These are phyloP conservation scores for Astreopora myriophthalma DNA, from an alignment of 64 coral and sea anemone species.

Conservation along the genomic window DNA sequence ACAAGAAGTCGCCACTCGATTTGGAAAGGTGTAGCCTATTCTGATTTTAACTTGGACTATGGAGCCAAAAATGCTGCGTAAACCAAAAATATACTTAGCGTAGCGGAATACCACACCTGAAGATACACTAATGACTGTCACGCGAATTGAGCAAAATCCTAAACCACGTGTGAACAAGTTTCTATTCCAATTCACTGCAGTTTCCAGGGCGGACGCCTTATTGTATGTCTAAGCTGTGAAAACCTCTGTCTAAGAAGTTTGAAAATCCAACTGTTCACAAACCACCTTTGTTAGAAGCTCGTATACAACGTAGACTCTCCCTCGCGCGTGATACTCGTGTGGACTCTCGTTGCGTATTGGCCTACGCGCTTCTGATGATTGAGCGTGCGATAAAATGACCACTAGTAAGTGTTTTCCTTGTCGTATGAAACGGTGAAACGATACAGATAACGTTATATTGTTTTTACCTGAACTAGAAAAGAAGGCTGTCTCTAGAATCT, in stretches of 20 bases:
- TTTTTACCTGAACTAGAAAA: conserved; percentile 7
- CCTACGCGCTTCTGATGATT: neutral
- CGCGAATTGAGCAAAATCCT: neutral
- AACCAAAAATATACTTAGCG: neutral
- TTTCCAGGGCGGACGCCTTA: neutral
- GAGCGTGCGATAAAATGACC: neutral
- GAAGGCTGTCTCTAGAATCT: neutral
- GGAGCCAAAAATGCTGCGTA: neutral
- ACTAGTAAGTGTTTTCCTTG: neutral
- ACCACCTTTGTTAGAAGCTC: too few species aligned
- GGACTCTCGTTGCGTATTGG: neutral
- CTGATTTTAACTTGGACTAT: neutral
- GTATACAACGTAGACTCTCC: too few species aligned
- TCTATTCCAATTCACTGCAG: neutral
- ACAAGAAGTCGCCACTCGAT: neutral
- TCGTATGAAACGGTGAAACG: neutral
- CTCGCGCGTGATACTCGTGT: neutral
- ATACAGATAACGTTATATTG: neutral
- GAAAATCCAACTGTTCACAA: neutral
- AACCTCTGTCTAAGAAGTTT: neutral
- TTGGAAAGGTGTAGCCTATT: neutral
- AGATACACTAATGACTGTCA: neutral
- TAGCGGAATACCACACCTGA: neutral
- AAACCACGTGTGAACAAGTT: conserved; percentile 4
- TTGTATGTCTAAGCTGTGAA: neutral